A percentile compares a stretch with the other conserved stretches of the same genome.
phyloP scores from a whole-genome alignment of 2,113 vertebrate genomes.

The Ciconia boyciana region DNA sequence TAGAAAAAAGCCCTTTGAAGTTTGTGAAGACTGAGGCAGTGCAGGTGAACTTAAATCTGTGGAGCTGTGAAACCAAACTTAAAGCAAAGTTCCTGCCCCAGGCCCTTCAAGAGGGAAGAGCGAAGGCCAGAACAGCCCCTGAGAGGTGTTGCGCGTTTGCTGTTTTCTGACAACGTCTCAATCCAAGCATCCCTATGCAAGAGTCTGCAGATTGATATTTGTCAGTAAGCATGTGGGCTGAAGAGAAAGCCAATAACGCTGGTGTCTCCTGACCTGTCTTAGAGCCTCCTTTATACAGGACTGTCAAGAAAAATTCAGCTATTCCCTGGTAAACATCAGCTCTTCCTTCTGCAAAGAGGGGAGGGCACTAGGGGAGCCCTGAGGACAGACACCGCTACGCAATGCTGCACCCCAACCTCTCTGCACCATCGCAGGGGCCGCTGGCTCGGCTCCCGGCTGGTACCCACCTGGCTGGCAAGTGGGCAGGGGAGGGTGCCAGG shows the following conservation, averaged over 20 bases:
- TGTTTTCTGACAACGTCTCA: background rate
- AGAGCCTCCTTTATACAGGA: background rate
- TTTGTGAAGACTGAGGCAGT: background rate
- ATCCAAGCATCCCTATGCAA: accelerated
- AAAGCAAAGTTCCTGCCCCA: background rate
- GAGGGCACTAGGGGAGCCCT: background rate
- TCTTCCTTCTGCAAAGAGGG: background rate
- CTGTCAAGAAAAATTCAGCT: background rate
- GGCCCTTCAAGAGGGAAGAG: background rate
- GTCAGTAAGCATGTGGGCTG: accelerated
- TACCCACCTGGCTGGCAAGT: constrained; percentile 55
- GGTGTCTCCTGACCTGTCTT: background rate
- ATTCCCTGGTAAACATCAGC: background rate
- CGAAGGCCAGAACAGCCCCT: background rate
- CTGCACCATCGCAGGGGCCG: background rate
- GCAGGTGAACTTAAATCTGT: background rate
- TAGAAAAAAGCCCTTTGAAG: background rate
- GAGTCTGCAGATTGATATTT: background rate
- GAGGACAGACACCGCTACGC: background rate
- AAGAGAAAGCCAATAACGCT: accelerated
- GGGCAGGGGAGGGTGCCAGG: constrained; percentile 49
- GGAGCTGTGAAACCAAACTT: background rate
- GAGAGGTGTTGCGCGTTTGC: background rate
- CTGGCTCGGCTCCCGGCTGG: accelerated
- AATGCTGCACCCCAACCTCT: background rate